Conservation (phyloP, 2,888 invertebrate species). For the Teleiodes luculella region DNA sequence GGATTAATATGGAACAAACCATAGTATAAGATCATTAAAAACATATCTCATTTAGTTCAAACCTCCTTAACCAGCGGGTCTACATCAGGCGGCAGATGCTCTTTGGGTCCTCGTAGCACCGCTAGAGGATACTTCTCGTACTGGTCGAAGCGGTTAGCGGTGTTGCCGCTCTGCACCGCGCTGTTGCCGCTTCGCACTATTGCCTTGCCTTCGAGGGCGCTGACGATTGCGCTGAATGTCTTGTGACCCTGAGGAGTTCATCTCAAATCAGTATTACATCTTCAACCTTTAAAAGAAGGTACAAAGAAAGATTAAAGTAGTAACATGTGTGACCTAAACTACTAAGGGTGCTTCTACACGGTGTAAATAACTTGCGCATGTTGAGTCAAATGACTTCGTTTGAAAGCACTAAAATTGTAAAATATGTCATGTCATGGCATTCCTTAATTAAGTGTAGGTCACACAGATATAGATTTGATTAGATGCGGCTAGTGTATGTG, state of each 20-base stretch:
- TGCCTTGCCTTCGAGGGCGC: slow-evolving; percentile 75
- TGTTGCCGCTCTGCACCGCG: slow-evolving; percentile 75
- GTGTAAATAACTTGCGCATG: too few species aligned
- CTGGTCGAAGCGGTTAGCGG: slow-evolving; percentile 82
- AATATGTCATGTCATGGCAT: too few species aligned
- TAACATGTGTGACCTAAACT: too few species aligned
- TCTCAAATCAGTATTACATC: too few species aligned
- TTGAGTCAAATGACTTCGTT: too few species aligned
- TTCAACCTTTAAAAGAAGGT: background rate
- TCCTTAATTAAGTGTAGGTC: too few species aligned
- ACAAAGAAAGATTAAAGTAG: background rate
- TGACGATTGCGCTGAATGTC: slow-evolving; percentile 79
- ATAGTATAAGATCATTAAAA: too few species aligned
- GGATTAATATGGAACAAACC: too few species aligned
- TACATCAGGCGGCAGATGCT: slow-evolving; percentile 88
- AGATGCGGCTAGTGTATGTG: too few species aligned
- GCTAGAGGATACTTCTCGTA: slow-evolving; percentile 88
- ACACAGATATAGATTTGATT: too few species aligned
- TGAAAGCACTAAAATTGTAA: too few species aligned
- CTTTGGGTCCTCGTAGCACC: slow-evolving; percentile 85
- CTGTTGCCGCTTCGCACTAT: slow-evolving; percentile 66
- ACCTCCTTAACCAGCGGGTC: slow-evolving; percentile 94
- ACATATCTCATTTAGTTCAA: slow-evolving; percentile 7
- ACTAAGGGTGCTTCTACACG: too few species aligned
- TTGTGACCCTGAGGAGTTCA: slow-evolving; percentile 76